Evolutionary conservation across 2,888 invertebrate species (phyloP), one percentile per base, ranked within the genome.

Genomic region (Oxystoma pomonae): DNA sequence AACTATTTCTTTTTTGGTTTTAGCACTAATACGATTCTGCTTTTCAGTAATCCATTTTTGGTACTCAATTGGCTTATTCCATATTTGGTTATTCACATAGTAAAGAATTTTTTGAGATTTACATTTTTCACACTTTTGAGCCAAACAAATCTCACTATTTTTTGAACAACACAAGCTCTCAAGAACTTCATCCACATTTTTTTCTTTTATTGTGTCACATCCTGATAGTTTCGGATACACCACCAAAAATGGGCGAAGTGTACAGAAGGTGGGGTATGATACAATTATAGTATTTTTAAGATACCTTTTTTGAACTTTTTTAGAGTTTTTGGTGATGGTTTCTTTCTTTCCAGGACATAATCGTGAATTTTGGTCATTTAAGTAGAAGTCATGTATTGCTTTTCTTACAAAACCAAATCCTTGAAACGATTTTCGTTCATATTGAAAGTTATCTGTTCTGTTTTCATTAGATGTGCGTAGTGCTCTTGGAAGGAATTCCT

Each of bases 1-100:
- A n/a, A 57, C 57, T 18, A 53, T 22, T 51, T 17, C 59, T 56
- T 57, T 57, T 57, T 57, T 18, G 5, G 57, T 57, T 57, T 57
- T 57, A 16, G 57, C 57, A 20, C 57, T 57, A 9, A 57, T 20
- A 12, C 57, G 19, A 20, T 18, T 18, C 18, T 57, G 9, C n/a
- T 57, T 57, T 20, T 9, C 5, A 17, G 55, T 53, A 16, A 18
- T 53, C 55, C 55, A 53, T 53, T 53, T 18, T 53, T 53, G 7
- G 16, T 53, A 53, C 55, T 53, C 55, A 53, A 17, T 17, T 16
- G 55, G 17, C 16, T 53, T 18, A 7, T 53, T 17, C 55, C 55
- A 53, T 18, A 16, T 53, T 16, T 53, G 16, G 16, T 53, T 18
- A 7, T 16, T 16, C 55, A 53, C 55, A 18, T 53, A n/a, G 18